Percentiles rank a stretch among this genome's conserved stretches.
These are phyloP conservation scores for Octopus sinensis DNA, from an alignment of 1,140 invertebrate genomes.

Conservation along the genomic window DNA sequence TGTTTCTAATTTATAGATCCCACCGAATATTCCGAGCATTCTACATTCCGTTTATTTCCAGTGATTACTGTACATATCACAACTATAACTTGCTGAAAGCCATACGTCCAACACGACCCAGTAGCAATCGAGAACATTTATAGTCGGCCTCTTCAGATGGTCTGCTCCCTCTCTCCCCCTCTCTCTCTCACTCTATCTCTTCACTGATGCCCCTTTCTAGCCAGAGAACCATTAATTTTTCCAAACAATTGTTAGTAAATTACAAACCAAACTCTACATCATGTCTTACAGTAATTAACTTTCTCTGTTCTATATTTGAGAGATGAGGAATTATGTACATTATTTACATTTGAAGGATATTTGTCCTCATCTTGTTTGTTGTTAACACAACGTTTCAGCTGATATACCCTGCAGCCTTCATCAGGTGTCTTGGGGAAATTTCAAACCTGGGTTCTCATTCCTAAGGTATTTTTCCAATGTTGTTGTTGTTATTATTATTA, in stretches of 20 bases:
- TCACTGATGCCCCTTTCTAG: background rate
- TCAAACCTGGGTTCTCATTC: too few species aligned
- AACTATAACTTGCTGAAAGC: constrained; percentile 79
- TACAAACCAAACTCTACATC: background rate
- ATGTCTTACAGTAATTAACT: background rate
- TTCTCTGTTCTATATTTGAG: too few species aligned
- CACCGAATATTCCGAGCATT: constrained; percentile 79
- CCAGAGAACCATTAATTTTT: background rate
- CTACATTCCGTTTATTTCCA: constrained; percentile 80
- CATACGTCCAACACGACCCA: constrained; percentile 46
- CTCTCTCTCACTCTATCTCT: background rate
- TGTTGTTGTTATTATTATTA: too few species aligned
- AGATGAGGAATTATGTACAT: too few species aligned
- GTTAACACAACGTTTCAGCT: too few species aligned
- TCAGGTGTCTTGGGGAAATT: too few species aligned
- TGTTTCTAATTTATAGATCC: constrained; percentile 63
- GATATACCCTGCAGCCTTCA: too few species aligned
- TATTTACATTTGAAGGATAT: too few species aligned
- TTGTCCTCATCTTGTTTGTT: too few species aligned
- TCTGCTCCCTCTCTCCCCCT: background rate
- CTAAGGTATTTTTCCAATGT: too few species aligned
- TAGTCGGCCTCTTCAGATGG: background rate
- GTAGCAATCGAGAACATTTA: background rate
- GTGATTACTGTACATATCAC: constrained; percentile 70
- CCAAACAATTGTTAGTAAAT: background rate